phyloP scores from a whole-genome alignment of 2,797 vertebrate genomes.

The Malacoraja senta region DNA sequence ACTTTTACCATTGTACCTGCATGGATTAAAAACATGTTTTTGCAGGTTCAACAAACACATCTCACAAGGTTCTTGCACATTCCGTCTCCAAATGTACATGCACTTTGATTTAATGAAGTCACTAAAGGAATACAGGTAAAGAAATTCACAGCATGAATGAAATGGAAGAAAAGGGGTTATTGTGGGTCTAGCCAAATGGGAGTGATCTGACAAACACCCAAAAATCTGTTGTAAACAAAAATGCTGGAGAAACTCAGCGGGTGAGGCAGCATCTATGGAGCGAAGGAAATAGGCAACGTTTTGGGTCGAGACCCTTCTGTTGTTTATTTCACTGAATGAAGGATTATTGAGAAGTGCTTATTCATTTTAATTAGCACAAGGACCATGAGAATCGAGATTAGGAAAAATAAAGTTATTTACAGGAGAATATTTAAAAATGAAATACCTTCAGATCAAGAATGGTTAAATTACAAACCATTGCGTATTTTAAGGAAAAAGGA shows the following conservation, averaged over 20 bases:
- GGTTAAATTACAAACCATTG: not conserved
- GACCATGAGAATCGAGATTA: not conserved
- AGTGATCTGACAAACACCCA: not conserved
- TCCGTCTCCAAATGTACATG: not conserved
- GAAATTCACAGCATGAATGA: not conserved
- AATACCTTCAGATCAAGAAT: not conserved
- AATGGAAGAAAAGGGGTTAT: not conserved
- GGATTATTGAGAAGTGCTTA: not conserved
- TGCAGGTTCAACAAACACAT: not conserved
- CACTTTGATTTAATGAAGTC: not conserved
- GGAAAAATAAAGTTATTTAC: not conserved
- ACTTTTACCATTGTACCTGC: not conserved
- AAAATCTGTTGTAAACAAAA: not conserved
- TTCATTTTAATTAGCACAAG: not conserved
- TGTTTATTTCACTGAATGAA: not conserved
- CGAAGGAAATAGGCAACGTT: no score
- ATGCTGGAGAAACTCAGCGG: no score
- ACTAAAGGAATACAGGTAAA: not conserved
- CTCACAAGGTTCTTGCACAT: not conserved
- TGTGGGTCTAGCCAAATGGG: not conserved
- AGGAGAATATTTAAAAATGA: not conserved
- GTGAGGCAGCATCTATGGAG: no score
- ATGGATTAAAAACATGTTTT: not conserved
- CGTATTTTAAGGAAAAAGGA: not conserved
- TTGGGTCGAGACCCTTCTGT: not conserved